phyloP scores from a whole-genome alignment of 2,113 vertebrate species.

The Leptobrachium leishanense region DNA sequence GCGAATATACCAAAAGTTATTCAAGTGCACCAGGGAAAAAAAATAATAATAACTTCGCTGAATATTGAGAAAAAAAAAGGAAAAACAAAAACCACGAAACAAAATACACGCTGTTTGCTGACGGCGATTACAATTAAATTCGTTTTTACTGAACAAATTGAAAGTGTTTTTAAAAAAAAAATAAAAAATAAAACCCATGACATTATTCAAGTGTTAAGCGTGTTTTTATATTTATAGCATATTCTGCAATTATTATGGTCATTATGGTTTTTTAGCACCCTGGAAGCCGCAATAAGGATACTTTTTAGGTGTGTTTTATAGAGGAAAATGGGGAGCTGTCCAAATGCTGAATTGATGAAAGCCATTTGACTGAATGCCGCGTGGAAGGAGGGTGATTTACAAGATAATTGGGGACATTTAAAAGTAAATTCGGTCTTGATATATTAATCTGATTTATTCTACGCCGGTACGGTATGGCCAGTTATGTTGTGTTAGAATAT shows the following conservation, averaged over 20 bases:
- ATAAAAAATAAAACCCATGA: too few species aligned
- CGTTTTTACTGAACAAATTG: too few species aligned
- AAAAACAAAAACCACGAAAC: too few species aligned
- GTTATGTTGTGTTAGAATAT: conserved; percentile 20
- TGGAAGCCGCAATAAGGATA: too few species aligned
- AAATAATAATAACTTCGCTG: too few species aligned
- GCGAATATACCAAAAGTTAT: conserved; percentile 63
- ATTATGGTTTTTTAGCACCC: too few species aligned
- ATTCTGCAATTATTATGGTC: background rate
- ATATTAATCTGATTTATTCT: conserved; percentile 32
- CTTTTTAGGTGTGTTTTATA: background rate
- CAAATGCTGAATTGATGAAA: conserved; percentile 35
- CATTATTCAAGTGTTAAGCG: too few species aligned
- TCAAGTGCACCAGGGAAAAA: conserved; percentile 57
- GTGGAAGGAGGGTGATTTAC: conserved; percentile 26
- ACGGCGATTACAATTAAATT: too few species aligned
- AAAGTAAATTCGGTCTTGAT: conserved; percentile 13
- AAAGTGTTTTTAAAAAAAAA: too few species aligned
- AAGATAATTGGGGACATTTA: conserved; percentile 40
- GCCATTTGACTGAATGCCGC: conserved; percentile 13
- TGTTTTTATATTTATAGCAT: background rate
- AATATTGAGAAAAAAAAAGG: too few species aligned
- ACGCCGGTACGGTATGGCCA: conserved; percentile 6
- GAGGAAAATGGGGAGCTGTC: conserved; percentile 27
- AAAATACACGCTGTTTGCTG: too few species aligned